These are phyloP conservation scores for Brachionus angularis DNA, from an alignment of 1,140 invertebrate genomes.

Conservation along the genomic window DNA sequence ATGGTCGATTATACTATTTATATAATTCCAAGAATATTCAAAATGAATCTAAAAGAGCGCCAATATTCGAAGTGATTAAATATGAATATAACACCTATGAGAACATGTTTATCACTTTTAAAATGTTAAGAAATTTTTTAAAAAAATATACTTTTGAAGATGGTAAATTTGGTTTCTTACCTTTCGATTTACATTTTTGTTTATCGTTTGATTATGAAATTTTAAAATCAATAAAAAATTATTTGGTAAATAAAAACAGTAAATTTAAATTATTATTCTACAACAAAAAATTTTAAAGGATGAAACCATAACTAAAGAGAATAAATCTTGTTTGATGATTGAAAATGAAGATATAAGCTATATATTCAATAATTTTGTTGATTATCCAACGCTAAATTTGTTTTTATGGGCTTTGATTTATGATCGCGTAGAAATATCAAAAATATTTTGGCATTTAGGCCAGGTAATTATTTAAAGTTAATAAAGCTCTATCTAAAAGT, in stretches of 20 bases:
- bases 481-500: neutral
- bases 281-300: neutral
- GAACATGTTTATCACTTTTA: constrained; percentile 15
- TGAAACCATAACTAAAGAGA: too few relatives aligned
- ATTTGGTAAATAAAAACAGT: constrained; percentile 22
- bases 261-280: too few relatives aligned
- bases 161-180: neutral
- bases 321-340: too few relatives aligned
- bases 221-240: constrained; percentile 3
- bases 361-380: constrained; percentile 45
- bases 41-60: neutral
- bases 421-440: constrained; percentile 51
- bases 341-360: too few relatives aligned
- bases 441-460: constrained; percentile 53
- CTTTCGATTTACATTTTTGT: neutral
- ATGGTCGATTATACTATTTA: constrained; percentile 46
- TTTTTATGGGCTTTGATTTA: constrained; percentile 56
- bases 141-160: constrained; percentile 29
- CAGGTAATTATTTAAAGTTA: constrained; percentile 46
- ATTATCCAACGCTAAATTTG: constrained; percentile 50
- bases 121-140: neutral
- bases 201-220: too few relatives aligned
- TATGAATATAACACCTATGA: constrained; percentile 21
- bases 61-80: constrained; percentile 31
- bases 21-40: constrained; percentile 50